phyloP scores from a whole-genome alignment of 2,888 invertebrate species.

The Pristionchus japonicus region DNA sequence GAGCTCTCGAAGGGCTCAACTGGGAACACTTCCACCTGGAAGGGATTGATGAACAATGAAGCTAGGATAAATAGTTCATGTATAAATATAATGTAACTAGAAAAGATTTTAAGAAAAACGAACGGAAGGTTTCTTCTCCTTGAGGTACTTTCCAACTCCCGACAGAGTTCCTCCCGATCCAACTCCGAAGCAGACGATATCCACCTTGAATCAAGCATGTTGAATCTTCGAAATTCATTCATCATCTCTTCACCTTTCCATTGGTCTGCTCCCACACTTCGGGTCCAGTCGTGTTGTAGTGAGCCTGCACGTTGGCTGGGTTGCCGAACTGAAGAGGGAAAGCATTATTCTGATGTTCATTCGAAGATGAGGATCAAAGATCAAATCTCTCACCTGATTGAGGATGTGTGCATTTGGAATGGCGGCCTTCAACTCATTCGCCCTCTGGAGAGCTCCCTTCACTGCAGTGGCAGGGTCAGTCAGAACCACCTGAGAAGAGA shows the following conservation, averaged over 20 bases:
- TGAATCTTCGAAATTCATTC: too few relatives aligned
- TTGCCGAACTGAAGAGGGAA: slow-evolving; percentile 58
- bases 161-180: slow-evolving; percentile 71
- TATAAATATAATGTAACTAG: too few relatives aligned
- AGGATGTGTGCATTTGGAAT: slow-evolving; percentile 66
- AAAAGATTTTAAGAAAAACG: neutral
- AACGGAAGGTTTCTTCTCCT: slow-evolving; percentile 67
- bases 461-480: slow-evolving; percentile 67
- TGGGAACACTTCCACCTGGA: slow-evolving; percentile 55
- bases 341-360: too few relatives aligned
- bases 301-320: slow-evolving; percentile 70
- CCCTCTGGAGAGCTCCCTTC: slow-evolving; percentile 66
- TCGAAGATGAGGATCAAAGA: too few relatives aligned
- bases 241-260: slow-evolving; percentile 64
- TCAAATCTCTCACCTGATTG: slow-evolving; percentile 51
- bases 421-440: slow-evolving; percentile 55
- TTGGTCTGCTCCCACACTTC: slow-evolving; percentile 74
- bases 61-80: too few relatives aligned
- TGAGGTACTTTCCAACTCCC: slow-evolving; percentile 65
- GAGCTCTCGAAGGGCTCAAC: slow-evolving; percentile 69
- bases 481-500: slow-evolving; percentile 62
- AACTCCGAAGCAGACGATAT: slow-evolving; percentile 69
- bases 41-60: too few relatives aligned
- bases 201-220: slow-evolving; percentile 56
- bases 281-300: slow-evolving; percentile 73